Percentiles rank a stretch among this genome's conserved stretches.
Conservation (phyloP, 2,888 invertebrate species). For the Hylaea fasciaria region DNA sequence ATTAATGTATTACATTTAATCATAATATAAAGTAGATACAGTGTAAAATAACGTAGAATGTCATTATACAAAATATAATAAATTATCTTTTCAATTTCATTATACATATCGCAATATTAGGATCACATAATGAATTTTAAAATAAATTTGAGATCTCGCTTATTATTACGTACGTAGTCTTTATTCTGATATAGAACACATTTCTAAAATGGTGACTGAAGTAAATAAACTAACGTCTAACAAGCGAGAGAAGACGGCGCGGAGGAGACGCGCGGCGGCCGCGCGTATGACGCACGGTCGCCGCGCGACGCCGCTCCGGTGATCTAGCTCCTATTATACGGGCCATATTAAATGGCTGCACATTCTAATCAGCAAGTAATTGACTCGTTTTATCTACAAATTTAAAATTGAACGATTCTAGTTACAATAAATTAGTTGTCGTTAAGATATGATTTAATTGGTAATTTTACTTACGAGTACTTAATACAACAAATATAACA, state of each 20-base stretch:
- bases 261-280: constrained; percentile 30
- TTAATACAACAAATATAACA: constrained; percentile 15
- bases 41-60: constrained; percentile 84
- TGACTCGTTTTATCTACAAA: constrained; percentile 38
- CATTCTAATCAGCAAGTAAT: constrained; percentile 39
- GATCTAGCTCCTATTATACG: constrained; percentile 55
- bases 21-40: constrained; percentile 82
- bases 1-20: constrained; percentile 83
- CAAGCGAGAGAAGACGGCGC: constrained; percentile 73
- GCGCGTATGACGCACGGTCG: constrained; percentile 29
- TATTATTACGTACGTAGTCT: constrained; percentile 84
- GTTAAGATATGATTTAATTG: constrained; percentile 30
- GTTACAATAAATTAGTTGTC: constrained; percentile 31
- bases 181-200: constrained; percentile 83
- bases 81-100: constrained; percentile 80
- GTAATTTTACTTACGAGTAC: constrained; percentile 20
- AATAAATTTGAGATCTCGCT: constrained; percentile 85
- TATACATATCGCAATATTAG: constrained; percentile 81
- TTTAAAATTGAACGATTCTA: constrained; percentile 36
- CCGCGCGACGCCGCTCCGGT: constrained; percentile 28
- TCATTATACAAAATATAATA: constrained; percentile 84
- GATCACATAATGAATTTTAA: constrained; percentile 82
- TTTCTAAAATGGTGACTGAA: constrained; percentile 81
- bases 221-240: constrained; percentile 77
- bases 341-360: constrained; percentile 54